These are phyloP conservation scores for Polydrusus tereticollis DNA, from an alignment of 2,888 invertebrate genomes.

Conservation along the genomic window DNA sequence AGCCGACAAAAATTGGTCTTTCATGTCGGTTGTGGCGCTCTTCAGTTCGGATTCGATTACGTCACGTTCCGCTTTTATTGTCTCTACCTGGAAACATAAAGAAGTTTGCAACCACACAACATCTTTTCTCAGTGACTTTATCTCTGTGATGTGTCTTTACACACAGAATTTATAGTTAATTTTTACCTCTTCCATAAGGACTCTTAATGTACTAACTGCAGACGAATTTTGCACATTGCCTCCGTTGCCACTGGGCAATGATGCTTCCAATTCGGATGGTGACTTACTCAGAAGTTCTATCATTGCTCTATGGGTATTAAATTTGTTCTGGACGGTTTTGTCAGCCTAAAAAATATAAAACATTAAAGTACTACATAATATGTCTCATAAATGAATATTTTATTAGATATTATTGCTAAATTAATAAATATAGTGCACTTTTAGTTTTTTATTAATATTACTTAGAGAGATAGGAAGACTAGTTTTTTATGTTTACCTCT, in stretches of 20 bases:
- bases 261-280: constrained; percentile 76
- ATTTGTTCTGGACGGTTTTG: constrained; percentile 89
- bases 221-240: constrained; percentile 70
- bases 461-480: too few species aligned
- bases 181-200: constrained; percentile 81
- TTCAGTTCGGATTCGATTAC: constrained; percentile 90
- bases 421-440: too few species aligned
- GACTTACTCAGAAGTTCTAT: constrained; percentile 87
- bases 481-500: constrained; percentile 57
- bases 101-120: neutral
- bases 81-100: constrained; percentile 75
- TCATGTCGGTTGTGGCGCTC: constrained; percentile 84
- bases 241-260: constrained; percentile 76
- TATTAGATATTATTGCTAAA: too few species aligned
- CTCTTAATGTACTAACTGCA: constrained; percentile 76
- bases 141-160: too few species aligned
- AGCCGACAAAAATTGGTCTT: constrained; percentile 81
- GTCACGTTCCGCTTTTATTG: constrained; percentile 90
- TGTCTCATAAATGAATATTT: too few species aligned
- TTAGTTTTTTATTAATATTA: too few species aligned
- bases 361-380: too few species aligned
- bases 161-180: neutral
- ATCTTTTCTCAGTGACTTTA: too few species aligned
- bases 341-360: constrained; percentile 78
- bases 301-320: constrained; percentile 79